Conservation (phyloP, 1,140 invertebrate species). For the Brachionus manjavacas region DNA sequence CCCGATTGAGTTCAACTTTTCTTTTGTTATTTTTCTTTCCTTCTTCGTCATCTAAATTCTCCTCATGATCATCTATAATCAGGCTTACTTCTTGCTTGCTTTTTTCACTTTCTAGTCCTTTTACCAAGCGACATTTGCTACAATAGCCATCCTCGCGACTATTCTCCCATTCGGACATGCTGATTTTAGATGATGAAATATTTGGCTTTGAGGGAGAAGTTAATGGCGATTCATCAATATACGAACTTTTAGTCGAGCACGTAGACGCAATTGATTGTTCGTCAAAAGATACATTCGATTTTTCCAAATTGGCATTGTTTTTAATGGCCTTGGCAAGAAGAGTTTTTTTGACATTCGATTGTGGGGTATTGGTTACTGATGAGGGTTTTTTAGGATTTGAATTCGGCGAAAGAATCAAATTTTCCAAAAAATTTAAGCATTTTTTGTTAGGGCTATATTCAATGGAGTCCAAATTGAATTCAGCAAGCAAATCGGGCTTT, state of each 20-base stretch:
- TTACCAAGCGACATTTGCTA: background rate
- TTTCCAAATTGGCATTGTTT: conserved; percentile 1
- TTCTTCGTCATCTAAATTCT: background rate
- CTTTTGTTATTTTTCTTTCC: conserved; percentile 1
- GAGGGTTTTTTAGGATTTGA: background rate
- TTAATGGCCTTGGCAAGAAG: conserved; percentile 34
- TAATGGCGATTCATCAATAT: conserved; percentile 7
- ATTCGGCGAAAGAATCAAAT: background rate
- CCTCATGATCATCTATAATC: background rate
- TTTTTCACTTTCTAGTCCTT: background rate
- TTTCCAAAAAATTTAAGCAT: conserved; percentile 18
- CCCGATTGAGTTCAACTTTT: background rate
- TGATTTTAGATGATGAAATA: background rate
- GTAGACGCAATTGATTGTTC: background rate
- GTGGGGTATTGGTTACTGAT: conserved; percentile 8
- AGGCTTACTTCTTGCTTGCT: conserved; percentile 7
- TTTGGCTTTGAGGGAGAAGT: background rate
- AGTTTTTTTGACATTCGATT: conserved; percentile 28
- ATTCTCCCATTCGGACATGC: background rate
- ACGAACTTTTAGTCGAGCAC: background rate
- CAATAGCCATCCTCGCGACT: background rate
- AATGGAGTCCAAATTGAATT: background rate
- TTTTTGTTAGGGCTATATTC: conserved; percentile 37
- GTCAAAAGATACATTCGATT: conserved; percentile 11
- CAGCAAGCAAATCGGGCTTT: background rate